Percentiles rank a stretch among this genome's conserved stretches.
phyloP scores from a whole-genome alignment of 2,888 invertebrate species.

The Cephus pulcher region DNA sequence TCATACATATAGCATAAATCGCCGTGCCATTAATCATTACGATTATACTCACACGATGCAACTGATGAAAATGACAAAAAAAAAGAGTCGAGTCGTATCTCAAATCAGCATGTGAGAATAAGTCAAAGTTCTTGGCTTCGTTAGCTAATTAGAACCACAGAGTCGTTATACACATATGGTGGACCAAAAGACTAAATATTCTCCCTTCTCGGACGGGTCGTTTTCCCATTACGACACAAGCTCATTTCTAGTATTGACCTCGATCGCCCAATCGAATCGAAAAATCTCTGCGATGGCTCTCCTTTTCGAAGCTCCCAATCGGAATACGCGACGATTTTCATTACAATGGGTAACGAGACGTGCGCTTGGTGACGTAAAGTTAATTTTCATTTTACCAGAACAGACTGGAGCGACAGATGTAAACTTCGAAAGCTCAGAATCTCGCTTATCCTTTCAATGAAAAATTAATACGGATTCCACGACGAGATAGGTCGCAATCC shows the following conservation, averaged over 20 bases:
- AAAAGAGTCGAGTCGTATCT: not conserved
- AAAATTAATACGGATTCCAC: not conserved
- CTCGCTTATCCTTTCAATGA: not conserved
- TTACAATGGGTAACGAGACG: not conserved
- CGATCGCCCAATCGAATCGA: not conserved
- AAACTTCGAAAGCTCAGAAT: not conserved
- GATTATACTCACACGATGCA: not conserved
- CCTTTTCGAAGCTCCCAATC: not conserved
- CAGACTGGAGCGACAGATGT: not conserved
- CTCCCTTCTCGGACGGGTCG: not conserved
- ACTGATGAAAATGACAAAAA: not conserved
- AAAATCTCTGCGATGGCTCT: not conserved
- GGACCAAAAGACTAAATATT: not conserved
- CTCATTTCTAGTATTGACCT: not conserved
- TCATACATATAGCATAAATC: not conserved
- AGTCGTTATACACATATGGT: not conserved
- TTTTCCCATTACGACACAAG: not conserved
- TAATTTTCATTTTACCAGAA: too few species aligned
- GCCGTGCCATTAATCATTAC: not conserved
- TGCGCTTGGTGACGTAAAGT: not conserved
- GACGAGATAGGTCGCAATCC: not conserved
- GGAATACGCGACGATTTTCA: not conserved
- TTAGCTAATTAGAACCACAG: not conserved
- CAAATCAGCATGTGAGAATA: not conserved
- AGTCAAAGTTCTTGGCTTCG: not conserved